A percentile compares a stretch with the other conserved stretches of the same genome.
phyloP scores from a whole-genome alignment of 2,888 invertebrate species.

The Leptopilina myrica region DNA sequence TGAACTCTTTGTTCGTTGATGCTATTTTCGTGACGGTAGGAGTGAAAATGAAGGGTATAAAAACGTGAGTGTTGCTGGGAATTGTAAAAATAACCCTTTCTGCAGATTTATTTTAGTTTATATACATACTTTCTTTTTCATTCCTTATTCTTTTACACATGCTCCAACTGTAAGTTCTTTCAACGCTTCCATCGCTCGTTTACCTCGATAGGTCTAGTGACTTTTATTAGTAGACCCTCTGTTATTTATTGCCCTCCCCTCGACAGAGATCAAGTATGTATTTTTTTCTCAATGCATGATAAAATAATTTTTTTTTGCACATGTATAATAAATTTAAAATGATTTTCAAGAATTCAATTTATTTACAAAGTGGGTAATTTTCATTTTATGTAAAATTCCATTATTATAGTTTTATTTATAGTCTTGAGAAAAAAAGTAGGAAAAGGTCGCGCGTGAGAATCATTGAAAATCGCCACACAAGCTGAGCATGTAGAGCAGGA shows the following conservation, averaged over 20 bases:
- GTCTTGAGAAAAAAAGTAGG: not conserved
- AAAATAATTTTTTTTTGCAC: too few species aligned
- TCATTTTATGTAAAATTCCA: too few species aligned
- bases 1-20: constrained; percentile 52
- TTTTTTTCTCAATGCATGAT: too few species aligned
- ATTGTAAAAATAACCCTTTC: constrained; percentile 59
- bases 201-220: constrained; percentile 2
- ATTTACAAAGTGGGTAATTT: not conserved
- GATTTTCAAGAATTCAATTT: not conserved
- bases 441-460: constrained; percentile 6
- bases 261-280: not conserved
- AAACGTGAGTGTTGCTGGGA: constrained; percentile 50
- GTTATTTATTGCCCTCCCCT: constrained; percentile 11
- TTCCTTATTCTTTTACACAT: constrained; percentile 9
- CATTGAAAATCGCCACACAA: not conserved
- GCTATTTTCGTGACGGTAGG: constrained; percentile 60
- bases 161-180: not conserved
- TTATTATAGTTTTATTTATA: too few species aligned
- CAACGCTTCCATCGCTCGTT: not conserved
- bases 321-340: too few species aligned
- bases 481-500: not conserved
- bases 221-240: not conserved
- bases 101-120: not conserved
- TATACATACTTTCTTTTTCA: not conserved
- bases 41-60: constrained; percentile 52